Evolutionary conservation across 2,113 vertebrate species (phyloP).

Genomic region (Penelope pileata): DNA sequence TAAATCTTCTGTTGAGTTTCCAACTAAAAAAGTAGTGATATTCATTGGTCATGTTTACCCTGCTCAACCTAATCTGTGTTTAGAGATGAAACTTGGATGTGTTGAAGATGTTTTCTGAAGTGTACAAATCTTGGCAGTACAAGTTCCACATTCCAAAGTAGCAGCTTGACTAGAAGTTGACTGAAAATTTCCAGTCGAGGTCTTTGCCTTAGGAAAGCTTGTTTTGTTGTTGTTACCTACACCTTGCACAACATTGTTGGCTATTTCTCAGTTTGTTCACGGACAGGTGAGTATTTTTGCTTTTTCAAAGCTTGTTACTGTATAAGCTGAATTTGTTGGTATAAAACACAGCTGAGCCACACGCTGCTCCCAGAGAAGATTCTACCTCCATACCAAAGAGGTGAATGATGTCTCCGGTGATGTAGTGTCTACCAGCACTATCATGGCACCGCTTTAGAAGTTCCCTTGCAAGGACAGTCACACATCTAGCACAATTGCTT

Average conservation of each 20-base stretch:
- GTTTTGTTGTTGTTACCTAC: neutral
- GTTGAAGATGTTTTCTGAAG: neutral
- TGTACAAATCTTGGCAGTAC: neutral
- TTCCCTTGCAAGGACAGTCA: neutral
- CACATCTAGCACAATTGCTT: neutral
- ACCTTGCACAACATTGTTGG: rapidly evolving
- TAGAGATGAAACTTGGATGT: neutral
- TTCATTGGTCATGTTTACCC: neutral
- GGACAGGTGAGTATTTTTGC: neutral
- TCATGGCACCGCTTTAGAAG: neutral
- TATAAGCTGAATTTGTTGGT: neutral
- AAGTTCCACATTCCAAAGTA: neutral
- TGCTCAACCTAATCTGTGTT: neutral
- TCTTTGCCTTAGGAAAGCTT: neutral
- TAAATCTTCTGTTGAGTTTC: neutral
- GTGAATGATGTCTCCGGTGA: neutral
- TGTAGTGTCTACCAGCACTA: neutral
- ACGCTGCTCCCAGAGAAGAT: neutral
- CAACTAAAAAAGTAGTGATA: neutral
- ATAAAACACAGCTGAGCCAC: neutral
- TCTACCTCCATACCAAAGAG: neutral
- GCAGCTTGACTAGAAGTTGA: neutral
- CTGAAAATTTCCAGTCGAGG: neutral
- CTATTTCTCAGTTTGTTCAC: neutral
- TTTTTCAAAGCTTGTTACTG: neutral